Percentiles rank a stretch among this genome's conserved stretches.
Conservation (phyloP, 2,113 vertebrate species). For the Turnix velox region DNA sequence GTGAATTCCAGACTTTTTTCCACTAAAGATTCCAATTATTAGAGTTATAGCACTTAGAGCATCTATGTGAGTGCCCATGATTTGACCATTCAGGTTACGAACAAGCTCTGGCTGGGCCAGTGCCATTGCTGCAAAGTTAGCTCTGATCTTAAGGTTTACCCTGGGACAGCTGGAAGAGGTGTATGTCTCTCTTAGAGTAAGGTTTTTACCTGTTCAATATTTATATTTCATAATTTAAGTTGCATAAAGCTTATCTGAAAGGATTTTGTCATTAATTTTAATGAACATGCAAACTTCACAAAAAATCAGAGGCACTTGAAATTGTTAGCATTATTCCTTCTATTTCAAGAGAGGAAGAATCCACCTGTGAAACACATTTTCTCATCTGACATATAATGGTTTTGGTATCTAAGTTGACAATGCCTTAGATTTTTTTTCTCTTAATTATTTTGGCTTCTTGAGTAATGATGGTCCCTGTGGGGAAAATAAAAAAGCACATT, state of each 20-base stretch:
- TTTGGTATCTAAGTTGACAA: not conserved
- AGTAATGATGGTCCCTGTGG: not conserved
- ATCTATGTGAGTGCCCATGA: not conserved
- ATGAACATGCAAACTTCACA: not conserved
- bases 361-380: not conserved
- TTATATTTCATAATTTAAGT: not conserved
- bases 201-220: not conserved
- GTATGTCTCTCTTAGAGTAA: not conserved
- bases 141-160: not conserved
- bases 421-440: not conserved
- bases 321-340: not conserved
- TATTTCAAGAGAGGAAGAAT: not conserved
- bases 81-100: not conserved
- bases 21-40: not conserved
- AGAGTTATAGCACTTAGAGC: not conserved
- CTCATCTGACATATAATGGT: not conserved
- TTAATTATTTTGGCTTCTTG: not conserved
- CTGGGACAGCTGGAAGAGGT: not conserved
- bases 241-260: not conserved
- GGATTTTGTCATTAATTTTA: not conserved
- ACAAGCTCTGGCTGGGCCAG: not conserved
- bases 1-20: not conserved
- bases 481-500: not conserved
- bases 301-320: not conserved
- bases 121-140: not conserved